These are phyloP conservation scores for Melanaphis sacchari DNA, from an alignment of 1,140 invertebrate species.

Conservation along the genomic window DNA sequence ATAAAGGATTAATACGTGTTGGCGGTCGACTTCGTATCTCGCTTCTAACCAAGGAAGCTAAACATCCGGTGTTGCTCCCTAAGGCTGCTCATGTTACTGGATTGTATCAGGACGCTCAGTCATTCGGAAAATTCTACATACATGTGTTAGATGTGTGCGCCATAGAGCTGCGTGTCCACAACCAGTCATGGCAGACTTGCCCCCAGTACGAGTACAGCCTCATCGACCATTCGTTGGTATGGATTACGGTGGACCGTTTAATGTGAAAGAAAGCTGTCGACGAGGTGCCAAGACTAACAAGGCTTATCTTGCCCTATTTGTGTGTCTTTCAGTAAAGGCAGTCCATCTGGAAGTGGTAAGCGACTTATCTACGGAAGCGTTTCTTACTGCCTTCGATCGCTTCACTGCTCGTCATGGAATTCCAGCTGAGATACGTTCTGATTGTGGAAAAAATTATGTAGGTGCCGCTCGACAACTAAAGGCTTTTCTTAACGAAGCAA, in stretches of 20 bases:
- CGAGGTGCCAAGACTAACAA: slow-evolving; percentile 30
- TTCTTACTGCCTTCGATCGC: slow-evolving; percentile 60
- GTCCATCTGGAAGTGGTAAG: slow-evolving; percentile 60
- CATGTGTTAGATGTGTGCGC: slow-evolving; percentile 13
- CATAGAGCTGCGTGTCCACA: slow-evolving; percentile 21
- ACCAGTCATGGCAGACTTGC: slow-evolving; percentile 58
- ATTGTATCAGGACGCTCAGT: not conserved
- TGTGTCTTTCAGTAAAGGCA: slow-evolving; percentile 61
- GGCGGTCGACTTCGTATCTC: not conserved
- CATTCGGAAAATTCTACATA: not conserved
- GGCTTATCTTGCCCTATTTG: slow-evolving; percentile 60
- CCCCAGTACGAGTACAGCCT: no score
- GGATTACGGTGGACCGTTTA: slow-evolving; percentile 49
- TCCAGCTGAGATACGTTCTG: slow-evolving; percentile 44
- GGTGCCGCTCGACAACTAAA: slow-evolving; percentile 41
- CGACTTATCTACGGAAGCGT: slow-evolving; percentile 58
- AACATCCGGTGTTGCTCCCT: not conserved
- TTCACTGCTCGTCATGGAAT: slow-evolving; percentile 60
- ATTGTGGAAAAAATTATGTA: slow-evolving; percentile 59
- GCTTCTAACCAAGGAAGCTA: not conserved
- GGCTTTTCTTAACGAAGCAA: no score
- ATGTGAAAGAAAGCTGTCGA: not conserved
- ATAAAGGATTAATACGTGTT: not conserved
- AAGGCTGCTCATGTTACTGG: not conserved
- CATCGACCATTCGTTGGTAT: no score